A percentile compares a stretch with the other conserved stretches of the same genome.
These are phyloP conservation scores for Aphaenogaster ashmeadi DNA, from an alignment of 1,140 invertebrate species.

Conservation along the genomic window DNA sequence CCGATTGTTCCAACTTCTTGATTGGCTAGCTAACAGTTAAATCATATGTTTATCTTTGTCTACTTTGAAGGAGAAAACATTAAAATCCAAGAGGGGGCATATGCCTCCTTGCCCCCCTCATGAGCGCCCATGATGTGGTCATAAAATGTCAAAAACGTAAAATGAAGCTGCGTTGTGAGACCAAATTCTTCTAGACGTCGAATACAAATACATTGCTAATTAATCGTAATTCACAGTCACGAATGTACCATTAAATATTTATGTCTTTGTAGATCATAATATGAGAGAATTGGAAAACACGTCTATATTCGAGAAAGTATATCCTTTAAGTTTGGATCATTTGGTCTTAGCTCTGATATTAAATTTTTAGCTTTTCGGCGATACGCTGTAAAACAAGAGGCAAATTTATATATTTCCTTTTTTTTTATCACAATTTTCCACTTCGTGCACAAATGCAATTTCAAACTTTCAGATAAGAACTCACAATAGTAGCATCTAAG, in stretches of 20 bases:
- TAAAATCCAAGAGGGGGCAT: too few relatives aligned
- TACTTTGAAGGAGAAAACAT: too few relatives aligned
- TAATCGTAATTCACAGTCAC: not conserved
- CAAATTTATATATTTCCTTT: not conserved
- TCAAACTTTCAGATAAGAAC: not conserved
- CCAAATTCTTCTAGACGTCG: not conserved
- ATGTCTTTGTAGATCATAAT: not conserved
- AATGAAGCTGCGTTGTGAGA: not conserved
- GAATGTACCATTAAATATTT: not conserved
- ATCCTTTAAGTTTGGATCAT: not conserved
- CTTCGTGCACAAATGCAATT: not conserved
- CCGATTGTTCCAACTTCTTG: too few relatives aligned
- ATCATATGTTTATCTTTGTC: too few relatives aligned
- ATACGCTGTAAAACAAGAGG: not conserved
- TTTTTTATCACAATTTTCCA: not conserved
- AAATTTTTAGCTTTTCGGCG: not conserved
- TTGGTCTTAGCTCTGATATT: not conserved
- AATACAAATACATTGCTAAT: not conserved
- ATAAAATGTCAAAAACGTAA: not conserved
- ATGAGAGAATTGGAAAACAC: too few relatives aligned
- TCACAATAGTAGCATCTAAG: too few relatives aligned
- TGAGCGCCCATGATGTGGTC: too few relatives aligned
- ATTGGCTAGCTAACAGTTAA: too few relatives aligned
- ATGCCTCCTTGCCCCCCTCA: too few relatives aligned
- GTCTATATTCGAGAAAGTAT: not conserved